Base-by-base conservation (phyloP, 2,888 invertebrate genomes). In the Panzeria rudis region DNA sequence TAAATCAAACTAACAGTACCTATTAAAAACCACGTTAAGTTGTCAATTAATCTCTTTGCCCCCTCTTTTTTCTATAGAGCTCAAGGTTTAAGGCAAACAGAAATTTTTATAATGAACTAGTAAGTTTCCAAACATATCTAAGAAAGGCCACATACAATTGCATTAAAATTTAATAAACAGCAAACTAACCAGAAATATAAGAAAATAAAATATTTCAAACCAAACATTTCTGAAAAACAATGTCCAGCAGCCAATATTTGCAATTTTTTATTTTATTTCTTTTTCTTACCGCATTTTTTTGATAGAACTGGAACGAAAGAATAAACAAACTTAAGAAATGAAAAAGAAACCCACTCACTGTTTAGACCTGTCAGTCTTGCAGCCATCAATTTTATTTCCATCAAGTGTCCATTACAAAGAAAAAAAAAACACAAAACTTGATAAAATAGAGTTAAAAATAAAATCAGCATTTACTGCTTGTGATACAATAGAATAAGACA, bases 371-470 rank as follows among this genome's bases (percentile, higher is more conserved):
- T 73, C 77, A 78, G 77, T 78, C 64, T 35, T 59, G 29, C 52
- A 62, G 62, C 77, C 81, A 82, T 82, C 82, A 82, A 82, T 85
- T 69, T 75, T 64, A 64, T 66, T 73, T 82, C 78, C 73, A 82
- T 82, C 82, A 85, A 44, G 50, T 81, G 84, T 85, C 85, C 78
- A 85, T 64, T n/a, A 13, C 50, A 68, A 79, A 75, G 52, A 29
- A 50, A 71, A 47, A 62, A 81, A 61, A n/a, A 23, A 68, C 29
- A 2, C 0, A 8, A 29, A 29, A n/a, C n/a, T n/a, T n/a, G n/a
- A n/a, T n/a, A n/a, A n/a, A n/a, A n/a, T n/a, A n/a, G n/a, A n/a
- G n/a, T n/a, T n/a, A n/a, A 2, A 29, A 29, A 29, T 29, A 29
- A 4, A 29, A 4, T 29, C 29, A 4, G 5, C 5, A 29, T 29